Percentiles rank a stretch among this genome's conserved stretches.
These are phyloP conservation scores for Phaonia tiefii DNA, from an alignment of 2,888 invertebrate species.

Conservation along the genomic window DNA sequence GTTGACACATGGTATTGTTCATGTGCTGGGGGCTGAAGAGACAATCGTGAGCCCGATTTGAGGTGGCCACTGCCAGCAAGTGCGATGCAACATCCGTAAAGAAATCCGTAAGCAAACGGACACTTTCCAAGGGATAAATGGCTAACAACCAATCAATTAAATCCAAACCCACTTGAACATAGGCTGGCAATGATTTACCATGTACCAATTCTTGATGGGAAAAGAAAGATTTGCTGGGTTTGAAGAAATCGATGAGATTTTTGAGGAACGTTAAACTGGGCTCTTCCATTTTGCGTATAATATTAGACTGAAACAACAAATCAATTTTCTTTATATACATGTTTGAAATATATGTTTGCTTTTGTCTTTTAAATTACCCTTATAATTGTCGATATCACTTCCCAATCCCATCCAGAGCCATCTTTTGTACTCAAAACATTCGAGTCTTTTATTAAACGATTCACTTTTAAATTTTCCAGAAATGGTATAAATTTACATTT, in stretches of 20 bases:
- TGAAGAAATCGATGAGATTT: slow-evolving; percentile 90
- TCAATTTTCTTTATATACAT: neutral
- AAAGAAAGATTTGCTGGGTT: slow-evolving; percentile 93
- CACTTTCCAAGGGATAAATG: slow-evolving; percentile 84
- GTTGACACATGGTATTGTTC: slow-evolving; percentile 94
- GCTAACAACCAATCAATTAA: slow-evolving; percentile 79
- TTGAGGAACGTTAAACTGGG: slow-evolving; percentile 84
- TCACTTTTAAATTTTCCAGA: slow-evolving; percentile 83
- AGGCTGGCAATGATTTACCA: slow-evolving; percentile 76
- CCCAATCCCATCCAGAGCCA: slow-evolving; percentile 95
- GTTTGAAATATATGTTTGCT: neutral
- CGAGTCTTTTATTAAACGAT: slow-evolving; percentile 89
- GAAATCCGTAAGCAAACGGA: slow-evolving; percentile 88
- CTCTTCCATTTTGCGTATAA: slow-evolving; percentile 84
- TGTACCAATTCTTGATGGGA: slow-evolving; percentile 89
- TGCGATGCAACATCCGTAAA: slow-evolving; percentile 90
- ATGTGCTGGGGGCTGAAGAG: slow-evolving; percentile 93
- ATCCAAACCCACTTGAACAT: slow-evolving; percentile 79
- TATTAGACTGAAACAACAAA: slow-evolving; percentile 77
- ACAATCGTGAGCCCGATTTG: slow-evolving; percentile 91
- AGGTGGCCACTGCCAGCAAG: slow-evolving; percentile 86
- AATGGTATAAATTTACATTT: slow-evolving; percentile 81
- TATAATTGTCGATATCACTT: slow-evolving; percentile 90
- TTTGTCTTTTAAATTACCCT: slow-evolving; percentile 84
- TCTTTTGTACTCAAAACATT: slow-evolving; percentile 90